Evolutionary conservation across 2,113 vertebrate genomes (phyloP), one percentile per base, ranked within the genome.

Genomic region (Mus pahari): DNA sequence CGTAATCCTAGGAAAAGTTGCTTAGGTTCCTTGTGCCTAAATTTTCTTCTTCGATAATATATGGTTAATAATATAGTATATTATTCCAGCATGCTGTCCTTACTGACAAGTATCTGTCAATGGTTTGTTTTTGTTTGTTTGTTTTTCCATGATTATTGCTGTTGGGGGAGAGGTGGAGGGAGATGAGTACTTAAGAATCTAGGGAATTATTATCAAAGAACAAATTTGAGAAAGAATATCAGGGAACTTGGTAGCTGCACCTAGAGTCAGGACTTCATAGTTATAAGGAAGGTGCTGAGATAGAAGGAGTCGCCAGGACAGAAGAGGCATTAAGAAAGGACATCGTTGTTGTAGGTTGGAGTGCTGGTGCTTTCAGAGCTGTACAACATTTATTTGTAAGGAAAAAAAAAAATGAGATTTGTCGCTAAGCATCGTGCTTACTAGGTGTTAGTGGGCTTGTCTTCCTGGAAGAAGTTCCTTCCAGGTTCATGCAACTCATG

Each of bases 41-140:
- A 14, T 75, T 94, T 89, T 93, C 20, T 13, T 39, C 45, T 93
- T 68, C 14, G 26, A 22, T 73, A 50, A 31, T 16, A 58, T 53
- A 20, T 36, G 31, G 42, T 88, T 93, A 75, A 45, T 91, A 94
- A 88, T 42, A 64, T 45, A 71, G 82, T 79, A 39, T 84, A 36
- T 33, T 53, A 75, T 9, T 7, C 3, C 1, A 24, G 3, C 39
- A 17, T 66, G 36, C 19, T 3, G 20, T 66, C 42, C 42, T 90
- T 94, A n/a, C 70, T 26, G 71, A 7, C 68, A 62, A 73, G 31
- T 74, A 86, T 89, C 58, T 73, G 55, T 48, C n/a, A 70, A 22
- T 55, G 64, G 60, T 62, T 62, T 62, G 20, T 24, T 62, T 62
- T 7, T 24, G 58, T 60, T 60, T n/a, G n/a, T n/a, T 64, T 66